Conservation (phyloP, 2,797 vertebrate genomes). For the Onychomys torridus region DNA sequence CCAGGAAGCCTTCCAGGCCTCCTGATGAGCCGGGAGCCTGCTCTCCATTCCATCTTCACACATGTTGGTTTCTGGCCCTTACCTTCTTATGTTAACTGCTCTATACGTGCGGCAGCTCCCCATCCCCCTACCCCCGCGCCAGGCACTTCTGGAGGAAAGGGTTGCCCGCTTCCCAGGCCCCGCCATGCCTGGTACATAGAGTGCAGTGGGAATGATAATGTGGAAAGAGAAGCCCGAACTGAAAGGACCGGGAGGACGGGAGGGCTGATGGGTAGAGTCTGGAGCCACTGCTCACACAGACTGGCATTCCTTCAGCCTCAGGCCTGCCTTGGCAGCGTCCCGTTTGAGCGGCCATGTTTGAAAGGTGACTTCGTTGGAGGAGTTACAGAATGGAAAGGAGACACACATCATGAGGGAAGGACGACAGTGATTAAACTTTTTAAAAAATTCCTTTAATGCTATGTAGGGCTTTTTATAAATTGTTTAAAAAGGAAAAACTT, state of each 20-base stretch:
- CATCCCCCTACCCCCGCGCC: neutral
- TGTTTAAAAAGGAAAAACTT: conserved; percentile 64
- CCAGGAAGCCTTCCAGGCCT: conserved; percentile 6
- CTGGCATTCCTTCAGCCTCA: neutral
- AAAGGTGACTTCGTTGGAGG: conserved; percentile 29
- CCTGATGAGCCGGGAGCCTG: neutral
- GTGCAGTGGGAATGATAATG: neutral
- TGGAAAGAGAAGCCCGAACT: neutral
- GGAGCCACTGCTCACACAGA: neutral
- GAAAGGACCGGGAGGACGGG: neutral
- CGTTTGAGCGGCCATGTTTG: conserved; percentile 29
- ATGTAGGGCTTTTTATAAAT: conserved; percentile 56
- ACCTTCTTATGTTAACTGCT: neutral
- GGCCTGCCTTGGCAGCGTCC: neutral
- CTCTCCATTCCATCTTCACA: neutral
- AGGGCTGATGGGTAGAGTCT: neutral
- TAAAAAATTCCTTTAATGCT: conserved; percentile 3
- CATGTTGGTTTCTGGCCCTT: too few relatives aligned
- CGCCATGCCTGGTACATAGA: neutral
- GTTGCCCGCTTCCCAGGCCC: neutral
- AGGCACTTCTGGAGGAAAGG: neutral
- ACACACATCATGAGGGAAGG: neutral
- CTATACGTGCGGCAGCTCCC: too few relatives aligned
- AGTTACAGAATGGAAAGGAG: neutral
- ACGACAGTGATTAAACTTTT: neutral